Conservation (phyloP, 1,140 invertebrate genomes). For the Euura saliciscinereae region DNA sequence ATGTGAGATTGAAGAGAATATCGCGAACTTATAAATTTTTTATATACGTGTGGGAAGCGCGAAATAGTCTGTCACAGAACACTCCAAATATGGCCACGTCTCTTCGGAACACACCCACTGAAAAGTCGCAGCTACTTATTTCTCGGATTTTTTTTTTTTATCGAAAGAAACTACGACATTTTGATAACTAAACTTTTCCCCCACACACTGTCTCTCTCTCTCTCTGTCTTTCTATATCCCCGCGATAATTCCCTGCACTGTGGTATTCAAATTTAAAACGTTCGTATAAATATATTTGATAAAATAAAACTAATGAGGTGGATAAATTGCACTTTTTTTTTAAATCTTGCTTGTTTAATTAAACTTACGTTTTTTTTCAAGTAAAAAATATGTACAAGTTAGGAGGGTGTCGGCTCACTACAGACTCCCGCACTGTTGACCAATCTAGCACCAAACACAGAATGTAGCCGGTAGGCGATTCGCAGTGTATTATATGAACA, state of each 20-base stretch:
- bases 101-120: constrained; percentile 10
- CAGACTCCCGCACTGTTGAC: constrained; percentile 27
- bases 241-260: not conserved
- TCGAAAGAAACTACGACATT: too few relatives aligned
- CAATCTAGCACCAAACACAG: constrained; percentile 48
- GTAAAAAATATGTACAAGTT: constrained; percentile 53
- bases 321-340: too few relatives aligned
- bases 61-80: not conserved
- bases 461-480: constrained; percentile 48
- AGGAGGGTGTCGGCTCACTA: constrained; percentile 28
- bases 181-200: too few relatives aligned
- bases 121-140: not conserved
- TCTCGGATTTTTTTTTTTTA: too few relatives aligned
- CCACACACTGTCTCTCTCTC: too few relatives aligned
- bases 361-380: constrained; percentile 46
- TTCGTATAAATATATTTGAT: too few relatives aligned
- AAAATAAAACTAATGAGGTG: too few relatives aligned
- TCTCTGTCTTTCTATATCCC: too few relatives aligned
- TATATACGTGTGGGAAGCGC: too few relatives aligned
- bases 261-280: not conserved
- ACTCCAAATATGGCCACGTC: constrained; percentile 20
- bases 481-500: constrained; percentile 54
- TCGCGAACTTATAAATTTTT: not conserved
- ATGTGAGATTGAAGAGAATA: not conserved
- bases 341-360: not conserved